Conservation (phyloP, 2,113 vertebrate genomes). For the Zonotrichia leucophrys region DNA sequence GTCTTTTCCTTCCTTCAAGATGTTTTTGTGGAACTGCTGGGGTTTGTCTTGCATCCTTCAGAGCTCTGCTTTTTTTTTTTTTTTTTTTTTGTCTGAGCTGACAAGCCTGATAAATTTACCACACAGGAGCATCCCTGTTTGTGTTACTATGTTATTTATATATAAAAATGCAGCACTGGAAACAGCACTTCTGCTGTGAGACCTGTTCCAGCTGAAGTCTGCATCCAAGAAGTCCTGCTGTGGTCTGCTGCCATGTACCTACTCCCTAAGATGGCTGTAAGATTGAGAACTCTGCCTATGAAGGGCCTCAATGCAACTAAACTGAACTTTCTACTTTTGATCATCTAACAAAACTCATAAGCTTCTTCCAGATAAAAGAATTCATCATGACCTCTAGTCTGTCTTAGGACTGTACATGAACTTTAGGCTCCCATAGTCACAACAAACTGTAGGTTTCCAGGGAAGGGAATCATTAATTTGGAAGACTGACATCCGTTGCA, state of each 20-base stretch:
- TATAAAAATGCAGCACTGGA: background rate
- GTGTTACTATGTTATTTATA: background rate
- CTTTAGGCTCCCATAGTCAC: slow-evolving; percentile 1
- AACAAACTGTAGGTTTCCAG: background rate
- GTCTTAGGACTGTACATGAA: background rate
- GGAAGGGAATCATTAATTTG: slow-evolving; percentile 12
- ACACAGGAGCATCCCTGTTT: background rate
- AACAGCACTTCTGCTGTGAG: background rate
- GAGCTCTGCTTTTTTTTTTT: background rate
- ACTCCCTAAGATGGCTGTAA: background rate
- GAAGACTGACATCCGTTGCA: background rate
- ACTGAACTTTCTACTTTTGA: background rate
- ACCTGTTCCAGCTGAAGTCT: background rate
- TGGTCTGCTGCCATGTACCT: background rate
- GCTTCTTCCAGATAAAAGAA: background rate
- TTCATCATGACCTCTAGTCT: background rate
- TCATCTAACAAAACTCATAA: background rate
- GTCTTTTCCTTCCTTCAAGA: background rate
- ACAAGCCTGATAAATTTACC: background rate
- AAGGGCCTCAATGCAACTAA: background rate
- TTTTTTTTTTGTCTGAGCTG: background rate
- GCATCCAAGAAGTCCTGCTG: background rate
- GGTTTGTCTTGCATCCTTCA: background rate
- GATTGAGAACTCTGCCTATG: background rate
- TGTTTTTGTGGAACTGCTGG: background rate